Base-by-base conservation (phyloP, 2,797 vertebrate genomes). In the Channa striata region DNA sequence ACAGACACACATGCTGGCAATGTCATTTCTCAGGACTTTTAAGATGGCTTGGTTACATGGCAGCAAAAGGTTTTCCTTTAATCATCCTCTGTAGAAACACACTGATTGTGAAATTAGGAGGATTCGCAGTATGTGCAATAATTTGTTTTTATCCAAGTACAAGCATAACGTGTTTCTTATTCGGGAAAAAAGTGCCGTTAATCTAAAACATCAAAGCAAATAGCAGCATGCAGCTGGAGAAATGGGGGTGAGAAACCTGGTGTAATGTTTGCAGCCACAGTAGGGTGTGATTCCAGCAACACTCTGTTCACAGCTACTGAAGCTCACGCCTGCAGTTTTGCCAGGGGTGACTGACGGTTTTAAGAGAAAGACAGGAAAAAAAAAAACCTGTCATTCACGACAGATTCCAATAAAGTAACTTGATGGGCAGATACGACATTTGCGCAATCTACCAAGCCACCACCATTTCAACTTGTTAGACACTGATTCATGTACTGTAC, bases 241-340 rank as follows among this genome's bases (percentile, higher is more conserved):
- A 65, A 9, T 13, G 34, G 14, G 53, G 43, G 48, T 74, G 79
- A 56, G 69, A 81, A 82, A 78, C 67, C 69, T 17, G 70, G 67
- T 85, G 76, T 74, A 66, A 74, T 83, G 60, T 84, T 85, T 82
- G 70, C 77, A 77, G 57, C 67, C 74, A 53, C 87, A 78, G 83
- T 79, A 33, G 62, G 82, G 78, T 79, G 65, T 17, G 73, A 82
- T 56, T 69, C 66, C 33, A 56, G 50, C 66, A 65, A 46, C 0
- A 21, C 59, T 73, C 67, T 52, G 62, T 81, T 84, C 73, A 64
- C 37, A 42, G 72, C 60, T 50, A 68, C 65, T 10, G 36, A 71
- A 46, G 65, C 58, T 75, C 66, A 54, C 9, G 36, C 69, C 79
- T 76, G 81, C 64, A 77, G 79, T 80, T 84, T 78, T 81, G 69